Percentiles rank a stretch among this genome's conserved stretches.
Evolutionary conservation across 2,888 invertebrate species (phyloP).

Genomic region (Netelia inedita): DNA sequence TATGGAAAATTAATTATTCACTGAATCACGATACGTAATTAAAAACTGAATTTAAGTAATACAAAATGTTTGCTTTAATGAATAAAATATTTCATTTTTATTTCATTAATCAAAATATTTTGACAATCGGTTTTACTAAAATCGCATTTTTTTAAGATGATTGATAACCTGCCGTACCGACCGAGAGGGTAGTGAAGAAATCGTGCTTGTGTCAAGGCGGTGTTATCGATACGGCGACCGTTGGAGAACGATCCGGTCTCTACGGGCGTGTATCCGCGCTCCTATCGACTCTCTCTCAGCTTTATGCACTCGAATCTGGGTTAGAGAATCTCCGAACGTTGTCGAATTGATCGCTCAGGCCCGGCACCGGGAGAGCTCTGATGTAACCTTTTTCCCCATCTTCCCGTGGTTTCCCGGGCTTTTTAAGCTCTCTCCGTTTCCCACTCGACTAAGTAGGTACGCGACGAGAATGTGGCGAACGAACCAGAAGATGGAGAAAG

Average conservation of each 20-base stretch:
- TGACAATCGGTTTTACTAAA: too few species aligned
- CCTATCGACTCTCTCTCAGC: conserved; percentile 62
- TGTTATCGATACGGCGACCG: conserved; percentile 14
- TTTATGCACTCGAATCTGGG: conserved; percentile 63
- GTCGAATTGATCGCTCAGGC: conserved; percentile 63
- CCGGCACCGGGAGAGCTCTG: conserved; percentile 49
- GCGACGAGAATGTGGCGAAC: background rate
- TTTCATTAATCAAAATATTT: too few species aligned
- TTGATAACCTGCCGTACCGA: background rate
- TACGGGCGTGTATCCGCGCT: conserved; percentile 25
- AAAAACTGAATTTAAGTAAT: background rate
- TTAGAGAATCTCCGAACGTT: conserved; percentile 65
- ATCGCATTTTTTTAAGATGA: background rate
- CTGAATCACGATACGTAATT: background rate
- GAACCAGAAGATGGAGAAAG: background rate
- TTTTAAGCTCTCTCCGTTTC: background rate
- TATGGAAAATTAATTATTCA: background rate
- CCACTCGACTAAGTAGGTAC: background rate
- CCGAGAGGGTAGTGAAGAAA: background rate
- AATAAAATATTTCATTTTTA: background rate
- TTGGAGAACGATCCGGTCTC: conserved; percentile 13
- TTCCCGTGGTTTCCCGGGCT: background rate
- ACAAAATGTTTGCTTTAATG: background rate
- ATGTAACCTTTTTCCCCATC: conserved; percentile 57
- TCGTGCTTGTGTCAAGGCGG: background rate